phyloP scores from a whole-genome alignment of 2,797 vertebrate species.

The Gobio occitaniae region DNA sequence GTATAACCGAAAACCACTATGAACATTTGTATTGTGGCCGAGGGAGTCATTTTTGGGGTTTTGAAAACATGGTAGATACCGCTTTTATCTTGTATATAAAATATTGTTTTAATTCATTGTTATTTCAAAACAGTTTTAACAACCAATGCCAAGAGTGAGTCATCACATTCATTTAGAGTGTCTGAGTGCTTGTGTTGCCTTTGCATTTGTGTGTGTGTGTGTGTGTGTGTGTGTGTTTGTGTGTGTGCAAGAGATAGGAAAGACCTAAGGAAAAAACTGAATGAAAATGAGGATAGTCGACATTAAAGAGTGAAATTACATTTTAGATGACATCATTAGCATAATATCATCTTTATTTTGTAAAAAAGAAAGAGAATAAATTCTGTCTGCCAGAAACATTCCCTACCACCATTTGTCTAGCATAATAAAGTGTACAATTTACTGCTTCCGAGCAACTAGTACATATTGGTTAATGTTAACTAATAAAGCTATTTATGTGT shows the following conservation, averaged over 20 bases:
- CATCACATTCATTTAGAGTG: slow-evolving; percentile 24
- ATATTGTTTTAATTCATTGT: slow-evolving; percentile 20
- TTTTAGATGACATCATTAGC: slow-evolving; percentile 35
- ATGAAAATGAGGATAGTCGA: slow-evolving; percentile 30
- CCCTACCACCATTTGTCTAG: background rate
- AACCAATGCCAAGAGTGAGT: slow-evolving; percentile 26
- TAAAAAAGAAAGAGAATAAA: background rate
- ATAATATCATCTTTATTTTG: slow-evolving; percentile 26
- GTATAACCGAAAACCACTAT: background rate
- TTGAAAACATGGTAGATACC: background rate
- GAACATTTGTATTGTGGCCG: background rate
- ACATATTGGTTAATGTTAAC: background rate
- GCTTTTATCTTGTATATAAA: background rate
- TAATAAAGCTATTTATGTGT: background rate
- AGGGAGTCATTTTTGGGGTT: background rate
- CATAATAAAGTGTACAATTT: background rate
- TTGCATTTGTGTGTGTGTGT: slow-evolving; percentile 10
- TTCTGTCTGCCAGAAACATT: slow-evolving; percentile 1
- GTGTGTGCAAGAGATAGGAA: background rate
- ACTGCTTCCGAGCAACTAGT: background rate
- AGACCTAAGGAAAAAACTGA: background rate
- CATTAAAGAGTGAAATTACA: slow-evolving; percentile 35
- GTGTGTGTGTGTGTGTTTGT: slow-evolving; percentile 34
- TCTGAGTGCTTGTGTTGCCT: slow-evolving; percentile 33
- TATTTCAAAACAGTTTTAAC: slow-evolving; percentile 20